Percentiles rank a stretch among this genome's conserved stretches.
These are phyloP conservation scores for Agonopterix arenella DNA, from an alignment of 2,888 invertebrate species.

Conservation along the genomic window DNA sequence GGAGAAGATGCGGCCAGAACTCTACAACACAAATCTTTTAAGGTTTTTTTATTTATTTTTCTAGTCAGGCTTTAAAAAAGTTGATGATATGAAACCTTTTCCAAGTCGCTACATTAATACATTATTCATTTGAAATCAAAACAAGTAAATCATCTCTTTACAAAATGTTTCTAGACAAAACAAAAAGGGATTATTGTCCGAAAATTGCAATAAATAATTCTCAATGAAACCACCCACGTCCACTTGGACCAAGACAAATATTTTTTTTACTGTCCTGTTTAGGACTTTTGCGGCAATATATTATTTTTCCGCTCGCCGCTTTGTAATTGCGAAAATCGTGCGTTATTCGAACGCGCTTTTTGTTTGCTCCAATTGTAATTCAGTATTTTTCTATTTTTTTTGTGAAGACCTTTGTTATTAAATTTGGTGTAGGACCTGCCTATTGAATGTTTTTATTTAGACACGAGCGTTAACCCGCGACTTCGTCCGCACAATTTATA, in stretches of 20 bases:
- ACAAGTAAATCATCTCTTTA: too few species aligned
- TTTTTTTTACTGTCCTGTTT: constrained; percentile 9
- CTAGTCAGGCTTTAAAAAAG: too few species aligned
- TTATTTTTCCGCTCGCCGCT: constrained; percentile 3
- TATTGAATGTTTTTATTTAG: background rate
- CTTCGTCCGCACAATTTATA: too few species aligned
- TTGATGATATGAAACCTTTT: too few species aligned
- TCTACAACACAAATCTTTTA: too few species aligned
- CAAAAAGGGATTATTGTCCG: background rate
- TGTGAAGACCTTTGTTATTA: background rate
- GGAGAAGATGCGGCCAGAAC: too few species aligned
- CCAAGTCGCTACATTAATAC: too few species aligned
- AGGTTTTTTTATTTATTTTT: too few species aligned
- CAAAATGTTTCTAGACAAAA: too few species aligned
- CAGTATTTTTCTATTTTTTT: background rate
- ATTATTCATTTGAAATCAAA: too few species aligned
- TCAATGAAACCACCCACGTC: constrained; percentile 3
- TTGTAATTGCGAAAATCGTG: constrained; percentile 8
- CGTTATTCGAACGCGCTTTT: background rate
- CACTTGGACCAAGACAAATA: constrained; percentile 7
- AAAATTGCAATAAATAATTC: constrained; percentile 9
- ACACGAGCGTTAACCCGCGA: too few species aligned
- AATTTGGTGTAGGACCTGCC: background rate
- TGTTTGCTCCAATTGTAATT: background rate
- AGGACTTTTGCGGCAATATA: constrained; percentile 8